Conservation (phyloP, 1,140 invertebrate species). For the Heliconius melpomene region DNA sequence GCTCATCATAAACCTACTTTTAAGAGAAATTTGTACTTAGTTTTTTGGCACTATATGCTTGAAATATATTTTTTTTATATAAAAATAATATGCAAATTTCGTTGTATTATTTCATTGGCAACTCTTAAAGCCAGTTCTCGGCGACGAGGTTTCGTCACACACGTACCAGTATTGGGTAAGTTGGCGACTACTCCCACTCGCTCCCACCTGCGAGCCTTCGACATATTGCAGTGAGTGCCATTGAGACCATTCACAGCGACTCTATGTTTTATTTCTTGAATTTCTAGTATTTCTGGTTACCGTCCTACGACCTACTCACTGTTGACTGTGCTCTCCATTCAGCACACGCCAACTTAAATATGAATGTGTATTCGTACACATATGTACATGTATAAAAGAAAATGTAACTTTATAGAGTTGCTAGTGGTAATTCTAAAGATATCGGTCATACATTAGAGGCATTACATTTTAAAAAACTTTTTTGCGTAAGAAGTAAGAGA, state of each 20-base stretch:
- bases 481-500: too few species aligned
- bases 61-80: background rate
- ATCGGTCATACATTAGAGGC: too few species aligned
- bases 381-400: too few species aligned
- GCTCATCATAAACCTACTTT: background rate
- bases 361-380: too few species aligned
- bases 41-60: background rate
- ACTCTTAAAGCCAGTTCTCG: background rate
- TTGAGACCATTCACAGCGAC: constrained; percentile 8
- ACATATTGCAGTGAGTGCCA: constrained; percentile 18
- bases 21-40: background rate
- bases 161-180: background rate
- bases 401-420: too few species aligned
- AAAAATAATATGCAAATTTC: background rate
- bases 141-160: background rate
- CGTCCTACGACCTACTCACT: constrained; percentile 15
- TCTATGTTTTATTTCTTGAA: background rate
- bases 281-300: constrained; percentile 17
- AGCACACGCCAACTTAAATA: constrained; percentile 25
- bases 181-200: constrained; percentile 20
- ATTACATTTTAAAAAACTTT: too few species aligned
- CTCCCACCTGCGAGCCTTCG: constrained; percentile 19
- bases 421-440: too few species aligned
- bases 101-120: background rate
- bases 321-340: constrained; percentile 20